phyloP scores from a whole-genome alignment of 2,888 invertebrate genomes.

The Leptinotarsa rubiginosa region DNA sequence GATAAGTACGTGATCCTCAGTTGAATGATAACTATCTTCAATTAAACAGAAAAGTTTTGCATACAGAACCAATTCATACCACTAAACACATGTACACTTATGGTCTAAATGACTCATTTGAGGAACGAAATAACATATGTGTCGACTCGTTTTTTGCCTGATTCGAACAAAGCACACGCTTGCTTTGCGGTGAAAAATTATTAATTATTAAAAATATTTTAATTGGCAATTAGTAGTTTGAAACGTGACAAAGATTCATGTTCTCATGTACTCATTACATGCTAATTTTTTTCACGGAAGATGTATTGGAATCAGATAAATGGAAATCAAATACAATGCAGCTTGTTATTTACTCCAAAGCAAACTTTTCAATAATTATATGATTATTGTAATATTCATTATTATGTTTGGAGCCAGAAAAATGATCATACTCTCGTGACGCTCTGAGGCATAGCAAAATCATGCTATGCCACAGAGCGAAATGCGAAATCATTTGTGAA shows the following conservation, averaged over 20 bases:
- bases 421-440: background rate
- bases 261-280: background rate
- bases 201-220: background rate
- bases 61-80: slow-evolving; percentile 18
- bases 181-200: slow-evolving; percentile 18
- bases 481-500: background rate
- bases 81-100: slow-evolving; percentile 17
- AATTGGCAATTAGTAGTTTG: slow-evolving; percentile 14
- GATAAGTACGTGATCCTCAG: slow-evolving; percentile 12
- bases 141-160: slow-evolving; percentile 10
- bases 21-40: slow-evolving; percentile 17
- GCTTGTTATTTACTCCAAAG: background rate
- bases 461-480: too few relatives aligned
- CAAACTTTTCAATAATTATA: background rate
- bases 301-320: background rate
- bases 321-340: background rate
- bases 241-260: slow-evolving; percentile 19
- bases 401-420: background rate
- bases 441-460: background rate
- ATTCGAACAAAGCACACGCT: slow-evolving; percentile 3
- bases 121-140: slow-evolving; percentile 10
- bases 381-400: background rate
- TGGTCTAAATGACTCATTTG: background rate
- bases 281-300: background rate
- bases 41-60: slow-evolving; percentile 8